Evolutionary conservation across 2,797 vertebrate species (phyloP).

Genomic region (Platyrinchus mystaceus): DNA sequence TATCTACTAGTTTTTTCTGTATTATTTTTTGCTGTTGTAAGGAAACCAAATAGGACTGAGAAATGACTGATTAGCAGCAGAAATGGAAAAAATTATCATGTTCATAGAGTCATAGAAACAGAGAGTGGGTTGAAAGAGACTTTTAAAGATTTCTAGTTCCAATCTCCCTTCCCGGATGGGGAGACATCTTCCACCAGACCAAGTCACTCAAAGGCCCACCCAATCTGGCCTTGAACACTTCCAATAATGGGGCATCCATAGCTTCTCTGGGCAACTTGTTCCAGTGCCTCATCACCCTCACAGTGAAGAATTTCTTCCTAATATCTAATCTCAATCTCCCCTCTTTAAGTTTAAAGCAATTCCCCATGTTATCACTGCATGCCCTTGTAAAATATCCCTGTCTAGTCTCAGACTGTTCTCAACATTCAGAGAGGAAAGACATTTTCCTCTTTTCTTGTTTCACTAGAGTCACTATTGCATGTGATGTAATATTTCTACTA

Average conservation of each 20-base stretch:
- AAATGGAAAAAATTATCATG: neutral
- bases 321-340: neutral
- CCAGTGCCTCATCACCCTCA: neutral
- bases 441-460: neutral
- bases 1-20: neutral
- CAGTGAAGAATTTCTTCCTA: neutral
- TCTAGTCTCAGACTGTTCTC: neutral
- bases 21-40: neutral
- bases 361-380: neutral
- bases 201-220: no score
- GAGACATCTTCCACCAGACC: no score
- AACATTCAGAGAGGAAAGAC: neutral
- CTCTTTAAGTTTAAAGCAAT: neutral
- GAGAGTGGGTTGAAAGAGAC: no score
- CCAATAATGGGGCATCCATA: no score
- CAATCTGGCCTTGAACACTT: no score
- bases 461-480: neutral
- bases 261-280: neutral
- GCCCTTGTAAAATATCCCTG: neutral
- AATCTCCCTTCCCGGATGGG: no score
- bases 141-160: no score
- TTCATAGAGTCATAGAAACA: no score
- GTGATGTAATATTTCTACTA: neutral
- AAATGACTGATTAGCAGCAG: neutral
- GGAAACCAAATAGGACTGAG: neutral